Base-by-base conservation (phyloP, 1,140 invertebrate genomes). In the Luehdorfia chinensis region DNA sequence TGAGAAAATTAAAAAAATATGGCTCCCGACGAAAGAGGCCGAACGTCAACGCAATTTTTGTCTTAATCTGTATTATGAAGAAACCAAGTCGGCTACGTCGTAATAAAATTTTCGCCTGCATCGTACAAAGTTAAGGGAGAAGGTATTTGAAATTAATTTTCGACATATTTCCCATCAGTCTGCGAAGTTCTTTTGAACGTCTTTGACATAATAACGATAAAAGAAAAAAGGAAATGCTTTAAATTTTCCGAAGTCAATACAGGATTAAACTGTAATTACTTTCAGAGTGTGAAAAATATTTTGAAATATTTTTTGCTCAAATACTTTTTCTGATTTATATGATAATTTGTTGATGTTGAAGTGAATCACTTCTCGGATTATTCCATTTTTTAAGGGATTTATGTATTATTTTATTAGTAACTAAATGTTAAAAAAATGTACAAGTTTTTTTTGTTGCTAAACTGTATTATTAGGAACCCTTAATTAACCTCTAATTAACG, bases 1-100 rank as follows among this genome's bases (percentile, higher is more conserved):
- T 75, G 68, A 61, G 77, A 78, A 81, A 81, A 81, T 81, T 78
- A 81, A 81, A 84, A 84, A 84, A 81, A 81, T 78, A 76, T 69
- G 50, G 60, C 59, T 49, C 54, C 55, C 60, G 51, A 14, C 50
- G 41, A 58, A 55, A 51, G 58, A 62, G 59, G 51, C 45, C 44
- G 47, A 59, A 71, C 74, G 77, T 84, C 80, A 84, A 69, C 60
- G 57, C 72, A 80, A 84, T 80, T 81, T 75, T 75, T 68, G 53
- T 71, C 65, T 62, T 75, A 76, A 81, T 84, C 76, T 72, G 64
- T 84, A 73, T 69, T 69, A 72, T 69, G 67, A 76, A 68, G 53
- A 54, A 64, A 63, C 47, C 50, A 53, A 63, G 37, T 59, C 49
- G 46, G 37, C 50, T 50, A 41, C 18, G 23, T 19, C 31, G 55